Conservation (phyloP, 1,140 invertebrate genomes). For the Hyles vespertilio region DNA sequence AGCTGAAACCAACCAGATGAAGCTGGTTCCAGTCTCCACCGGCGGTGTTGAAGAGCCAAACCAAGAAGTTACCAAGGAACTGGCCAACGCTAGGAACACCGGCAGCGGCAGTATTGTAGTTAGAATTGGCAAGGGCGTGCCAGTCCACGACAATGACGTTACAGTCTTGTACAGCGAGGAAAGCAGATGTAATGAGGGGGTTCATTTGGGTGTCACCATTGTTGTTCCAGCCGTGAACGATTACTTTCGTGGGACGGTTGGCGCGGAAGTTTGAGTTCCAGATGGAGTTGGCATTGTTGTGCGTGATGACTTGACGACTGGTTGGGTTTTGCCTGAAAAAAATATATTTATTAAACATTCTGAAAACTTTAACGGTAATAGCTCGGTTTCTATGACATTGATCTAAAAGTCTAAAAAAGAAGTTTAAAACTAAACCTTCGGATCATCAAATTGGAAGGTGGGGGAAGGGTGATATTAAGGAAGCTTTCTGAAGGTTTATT, state of each 20-base stretch:
- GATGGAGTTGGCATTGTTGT: slow-evolving; percentile 34
- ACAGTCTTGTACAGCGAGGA: slow-evolving; percentile 58
- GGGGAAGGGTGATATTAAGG: no score
- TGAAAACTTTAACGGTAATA: no score
- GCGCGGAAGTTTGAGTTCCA: slow-evolving; percentile 40
- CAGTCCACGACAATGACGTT: slow-evolving; percentile 77
- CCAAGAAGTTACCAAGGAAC: slow-evolving; percentile 72
- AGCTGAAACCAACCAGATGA: slow-evolving; percentile 48
- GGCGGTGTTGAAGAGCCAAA: slow-evolving; percentile 56
- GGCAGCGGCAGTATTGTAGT: slow-evolving; percentile 63
- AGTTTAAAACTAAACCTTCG: no score
- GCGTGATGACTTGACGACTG: slow-evolving; percentile 31
- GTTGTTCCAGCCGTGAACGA: slow-evolving; percentile 56
- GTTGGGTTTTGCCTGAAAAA: slow-evolving; percentile 38
- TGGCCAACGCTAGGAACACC: slow-evolving; percentile 75
- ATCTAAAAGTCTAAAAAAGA: no score
- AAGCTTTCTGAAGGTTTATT: no score
- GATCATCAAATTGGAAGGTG: no score
- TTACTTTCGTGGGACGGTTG: slow-evolving; percentile 31
- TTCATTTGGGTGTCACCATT: slow-evolving; percentile 41
- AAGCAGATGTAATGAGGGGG: slow-evolving; percentile 45
- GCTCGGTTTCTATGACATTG: no score
- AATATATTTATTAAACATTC: not conserved
- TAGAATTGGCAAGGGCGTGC: slow-evolving; percentile 27
- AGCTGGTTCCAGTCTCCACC: slow-evolving; percentile 44